Evolutionary conservation across 1,140 invertebrate species (phyloP), one percentile per base, ranked within the genome.

Genomic region (Brachionus paranguensis): DNA sequence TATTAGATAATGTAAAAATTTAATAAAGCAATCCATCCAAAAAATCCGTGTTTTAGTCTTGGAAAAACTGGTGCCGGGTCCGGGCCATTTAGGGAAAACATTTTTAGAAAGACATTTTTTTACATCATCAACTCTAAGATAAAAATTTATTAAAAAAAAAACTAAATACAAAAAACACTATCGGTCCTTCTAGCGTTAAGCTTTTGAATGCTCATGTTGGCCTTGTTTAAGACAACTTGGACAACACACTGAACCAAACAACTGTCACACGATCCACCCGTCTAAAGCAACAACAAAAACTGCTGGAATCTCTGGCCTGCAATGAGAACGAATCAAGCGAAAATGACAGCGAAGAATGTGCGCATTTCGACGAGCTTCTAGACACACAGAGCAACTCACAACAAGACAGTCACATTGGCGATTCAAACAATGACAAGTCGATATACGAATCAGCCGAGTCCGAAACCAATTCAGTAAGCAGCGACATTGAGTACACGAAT

Each of bases 211-310:
- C 60, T 72, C 20, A 37, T 37, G 10, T 65, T 41, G 37, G n/a
- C 29, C 7, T 70, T 47, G 45, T 37, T 74, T 43, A 43, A 76
- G 78, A 60, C 20, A 81, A 68, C 53, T 81, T 68, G 24, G 78
- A 81, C 11, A 81, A 41, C 20, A 45, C 6, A 27, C 24, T 41
- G 20, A 53, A 45, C n/a, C 33, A 60, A 43, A 81, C 53, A 45
- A 81, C 78, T 5, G 41, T 81, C 17, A 81, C 78, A 14, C 29
- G 78, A 64, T 81, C 78, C 12, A 64, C 78, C 11, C 78, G 78
- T 4, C 53, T 81, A 45, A 81, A 68, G 12, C 78, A 81, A 64
- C 78, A 81, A 81, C 53, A 64, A 37, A 37, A 37, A 81, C 37
- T 81, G 60, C 8, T 64, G 20, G 53, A 68, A 60, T 81, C 78